phyloP scores from a whole-genome alignment of 1,140 invertebrate species.

The Cyphomyrmex costatus region DNA sequence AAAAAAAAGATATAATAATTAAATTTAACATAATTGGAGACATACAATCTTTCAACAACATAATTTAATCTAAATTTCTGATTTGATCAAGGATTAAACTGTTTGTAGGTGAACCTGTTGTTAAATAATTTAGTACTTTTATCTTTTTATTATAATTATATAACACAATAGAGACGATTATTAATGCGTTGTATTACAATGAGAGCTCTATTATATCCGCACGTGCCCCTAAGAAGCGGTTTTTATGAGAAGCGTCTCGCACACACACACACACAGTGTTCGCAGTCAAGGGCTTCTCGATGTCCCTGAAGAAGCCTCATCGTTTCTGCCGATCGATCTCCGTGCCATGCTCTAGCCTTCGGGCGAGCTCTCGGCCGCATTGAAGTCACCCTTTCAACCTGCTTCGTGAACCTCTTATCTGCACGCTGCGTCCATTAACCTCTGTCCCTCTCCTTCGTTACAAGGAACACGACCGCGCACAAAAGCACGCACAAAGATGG shows the following conservation, averaged over 20 bases:
- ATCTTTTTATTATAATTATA: not conserved
- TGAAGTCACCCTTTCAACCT: slow-evolving; percentile 59
- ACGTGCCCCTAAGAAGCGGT: not conserved
- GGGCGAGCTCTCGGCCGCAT: slow-evolving; percentile 48
- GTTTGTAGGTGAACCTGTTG: not conserved
- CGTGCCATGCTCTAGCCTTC: slow-evolving; percentile 23
- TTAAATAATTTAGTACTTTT: not conserved
- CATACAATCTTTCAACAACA: not conserved
- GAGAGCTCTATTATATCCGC: slow-evolving; percentile 38
- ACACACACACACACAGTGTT: not conserved
- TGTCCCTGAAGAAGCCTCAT: slow-evolving; percentile 59
- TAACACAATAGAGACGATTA: not conserved
- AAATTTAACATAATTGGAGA: too few species aligned
- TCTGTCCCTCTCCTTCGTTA: slow-evolving; percentile 59
- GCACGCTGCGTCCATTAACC: slow-evolving; percentile 60
- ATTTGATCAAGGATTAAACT: not conserved
- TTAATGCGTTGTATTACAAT: slow-evolving; percentile 18
- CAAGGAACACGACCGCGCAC: slow-evolving; percentile 39
- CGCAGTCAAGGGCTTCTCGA: slow-evolving; percentile 48
- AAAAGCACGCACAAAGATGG: slow-evolving; percentile 45
- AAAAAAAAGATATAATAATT: not conserved
- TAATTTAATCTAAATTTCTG: not conserved
- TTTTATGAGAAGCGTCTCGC: slow-evolving; percentile 12
- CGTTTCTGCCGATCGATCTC: slow-evolving; percentile 53
- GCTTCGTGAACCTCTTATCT: slow-evolving; percentile 62